Percentiles rank a stretch among this genome's conserved stretches.
Conservation (phyloP, 1,140 invertebrate species). For the Drosophila ogumai region DNA sequence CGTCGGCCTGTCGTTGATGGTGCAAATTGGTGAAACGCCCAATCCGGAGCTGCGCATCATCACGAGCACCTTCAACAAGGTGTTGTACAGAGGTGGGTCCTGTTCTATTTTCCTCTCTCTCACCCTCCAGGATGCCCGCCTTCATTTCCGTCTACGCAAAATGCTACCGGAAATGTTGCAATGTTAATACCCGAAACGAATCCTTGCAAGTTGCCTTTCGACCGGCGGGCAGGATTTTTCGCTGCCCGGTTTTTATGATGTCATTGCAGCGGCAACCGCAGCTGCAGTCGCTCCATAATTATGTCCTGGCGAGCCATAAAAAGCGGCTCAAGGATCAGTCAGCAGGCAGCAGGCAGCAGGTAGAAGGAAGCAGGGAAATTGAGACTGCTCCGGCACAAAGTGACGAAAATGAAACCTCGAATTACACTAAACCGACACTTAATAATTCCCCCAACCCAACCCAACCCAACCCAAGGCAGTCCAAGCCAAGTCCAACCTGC, state of each 20-base stretch:
- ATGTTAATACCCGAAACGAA: constrained; percentile 27
- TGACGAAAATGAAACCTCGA: constrained; percentile 83
- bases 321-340: constrained; percentile 43
- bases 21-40: constrained; percentile 94
- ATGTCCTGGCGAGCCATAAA: constrained; percentile 70
- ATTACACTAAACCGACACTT: constrained; percentile 83
- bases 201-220: constrained; percentile 29
- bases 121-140: neutral
- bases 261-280: constrained; percentile 58
- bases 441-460: constrained; percentile 64
- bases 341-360: constrained; percentile 23
- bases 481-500: neutral
- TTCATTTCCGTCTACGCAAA: constrained; percentile 77
- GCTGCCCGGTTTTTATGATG: constrained; percentile 71
- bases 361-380: constrained; percentile 40
- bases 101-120: neutral
- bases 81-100: constrained; percentile 91
- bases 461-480: neutral
- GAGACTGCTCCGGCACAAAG: constrained; percentile 67
- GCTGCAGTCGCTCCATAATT: constrained; percentile 60
- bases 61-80: constrained; percentile 94
- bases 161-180: constrained; percentile 73
- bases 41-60: constrained; percentile 94
- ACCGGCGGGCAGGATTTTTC: neutral
- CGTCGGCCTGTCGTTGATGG: constrained; percentile 96